Percentiles rank a stretch among this genome's conserved stretches.
These are phyloP conservation scores for Halcyon leucocephala DNA, from an alignment of 2,797 vertebrate species.

Conservation along the genomic window DNA sequence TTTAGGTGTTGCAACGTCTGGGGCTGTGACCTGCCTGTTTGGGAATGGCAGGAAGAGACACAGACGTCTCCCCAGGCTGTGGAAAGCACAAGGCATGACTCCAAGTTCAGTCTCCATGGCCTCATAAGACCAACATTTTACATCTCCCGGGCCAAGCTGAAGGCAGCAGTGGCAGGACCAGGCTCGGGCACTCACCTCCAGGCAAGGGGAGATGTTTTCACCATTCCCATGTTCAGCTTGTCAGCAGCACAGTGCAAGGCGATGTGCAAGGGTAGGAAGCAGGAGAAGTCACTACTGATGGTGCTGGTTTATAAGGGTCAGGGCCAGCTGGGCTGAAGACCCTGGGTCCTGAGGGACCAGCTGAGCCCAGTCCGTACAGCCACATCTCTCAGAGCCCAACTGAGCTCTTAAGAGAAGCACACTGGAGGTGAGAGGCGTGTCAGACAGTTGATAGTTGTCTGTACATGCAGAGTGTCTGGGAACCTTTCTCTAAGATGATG, in stretches of 20 bases:
- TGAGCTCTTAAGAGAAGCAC: neutral
- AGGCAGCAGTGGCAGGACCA: neutral
- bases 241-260: too few species aligned
- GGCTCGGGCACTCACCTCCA: neutral
- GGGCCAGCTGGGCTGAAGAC: neutral
- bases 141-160: neutral
- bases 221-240: too few species aligned
- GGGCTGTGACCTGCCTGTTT: neutral
- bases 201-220: neutral
- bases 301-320: neutral
- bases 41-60: neutral
- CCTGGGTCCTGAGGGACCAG: neutral
- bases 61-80: neutral
- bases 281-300: accelerated
- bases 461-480: neutral
- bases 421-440: neutral
- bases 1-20: neutral
- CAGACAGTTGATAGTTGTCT: neutral
- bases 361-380: neutral
- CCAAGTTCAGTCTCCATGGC: neutral
- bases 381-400: neutral
- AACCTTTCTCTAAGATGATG: neutral
- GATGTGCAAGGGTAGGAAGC: neutral
- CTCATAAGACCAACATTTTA: too few species aligned
- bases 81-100: neutral